Evolutionary conservation across 1,140 invertebrate genomes (phyloP), one percentile per base, ranked within the genome.

Genomic region (Drosophila yakuba): DNA sequence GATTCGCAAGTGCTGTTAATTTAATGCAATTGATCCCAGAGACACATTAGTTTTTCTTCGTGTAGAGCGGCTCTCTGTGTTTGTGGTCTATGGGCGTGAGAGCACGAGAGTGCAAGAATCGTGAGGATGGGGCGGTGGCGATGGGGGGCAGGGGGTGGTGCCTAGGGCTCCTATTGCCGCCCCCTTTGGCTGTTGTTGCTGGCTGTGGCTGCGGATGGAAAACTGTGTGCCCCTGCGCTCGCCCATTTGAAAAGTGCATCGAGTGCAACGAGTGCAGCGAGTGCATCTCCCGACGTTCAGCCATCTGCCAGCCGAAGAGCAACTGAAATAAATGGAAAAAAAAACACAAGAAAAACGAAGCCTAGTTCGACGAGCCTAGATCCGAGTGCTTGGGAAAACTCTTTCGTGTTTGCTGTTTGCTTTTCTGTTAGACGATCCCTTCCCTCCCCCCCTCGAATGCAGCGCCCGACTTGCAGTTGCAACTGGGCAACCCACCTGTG

Each of bases 241-340:
- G 75, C 71, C 69, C 83, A 88, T 89, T 89, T 89, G 84, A 89
- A 89, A 89, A 89, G 80, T 89, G 84, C 84, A 89, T 89, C 84
- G 64, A 67, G 64, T 67, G 63, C 63, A 67, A 35, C 58, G 63
- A 50, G 45, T 67, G 63, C 63, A 67, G 43, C 59, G 63, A 50
- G 47, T 67, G 64, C 64, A 68, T 51, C 44, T 47, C 41, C 51
- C 59, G 61, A 58, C 54, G 51, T 38, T 62, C 63, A 56, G 55
- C 51, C 55, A 66, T 57, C 76, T 54, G 50, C 57, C 50, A 47
- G 61, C 52, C 51, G 52, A 54, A 77, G 66, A 72, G 52, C 43
- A 72, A 45, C 43, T 54, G 23, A 61, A 50, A 44, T 64, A 60
- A 71, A 44, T 28, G 47, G 32, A 71, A 44, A 36, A 52, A 52